Base-by-base conservation (phyloP, 2,888 invertebrate species). In the Cerastis rubricosa region DNA sequence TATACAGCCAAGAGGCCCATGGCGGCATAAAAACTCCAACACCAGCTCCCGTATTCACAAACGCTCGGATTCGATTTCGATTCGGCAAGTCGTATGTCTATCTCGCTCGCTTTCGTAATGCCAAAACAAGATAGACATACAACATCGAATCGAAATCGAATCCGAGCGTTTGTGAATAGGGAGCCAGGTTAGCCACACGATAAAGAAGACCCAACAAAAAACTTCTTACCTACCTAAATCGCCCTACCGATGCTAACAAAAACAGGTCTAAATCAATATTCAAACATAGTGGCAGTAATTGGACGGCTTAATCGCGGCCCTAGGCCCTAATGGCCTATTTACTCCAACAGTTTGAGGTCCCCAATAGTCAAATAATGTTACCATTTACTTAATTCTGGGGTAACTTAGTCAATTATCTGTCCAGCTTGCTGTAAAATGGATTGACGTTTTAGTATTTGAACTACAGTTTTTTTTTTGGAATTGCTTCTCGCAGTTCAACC, bases 211-310 rank as follows among this genome's bases (percentile, higher is more conserved):
- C 47, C 6, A 17, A 17, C 1, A 17, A 47, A 49, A 6, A 61
- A 49, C n/a, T 61, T 22, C 12, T n/a, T 40, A 35, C 19, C 2
- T 4, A 17, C 6, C 14, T 4, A 61, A 25, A 61, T 51, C 2
- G n/a, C 51, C 7, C 8, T 17, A 19, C 49, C 7, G 63, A 25
- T 3, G 51, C 40, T 25, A 5, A 63, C 35, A 47, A 45, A 25
- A 54, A 35, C 25, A 59, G 43, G 14, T 54, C 54, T 40, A 12
- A 70, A 81, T 80, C 59, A 76, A 77, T 77, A 80, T 77, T 82
- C 66, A 54, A 43, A 61, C 66, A 76, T 67, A 63, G 83, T 67
- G 12, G 35, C 14, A 1, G 43, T 75, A 82, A 82, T 75, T 82
- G 67, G 74, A 71, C 71, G n/a, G 43, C 66, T 54, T 83, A 54